A percentile compares a stretch with the other conserved stretches of the same genome.
Evolutionary conservation across 2,113 vertebrate genomes (phyloP).

Genomic region (Lichenostomus cassidix): DNA sequence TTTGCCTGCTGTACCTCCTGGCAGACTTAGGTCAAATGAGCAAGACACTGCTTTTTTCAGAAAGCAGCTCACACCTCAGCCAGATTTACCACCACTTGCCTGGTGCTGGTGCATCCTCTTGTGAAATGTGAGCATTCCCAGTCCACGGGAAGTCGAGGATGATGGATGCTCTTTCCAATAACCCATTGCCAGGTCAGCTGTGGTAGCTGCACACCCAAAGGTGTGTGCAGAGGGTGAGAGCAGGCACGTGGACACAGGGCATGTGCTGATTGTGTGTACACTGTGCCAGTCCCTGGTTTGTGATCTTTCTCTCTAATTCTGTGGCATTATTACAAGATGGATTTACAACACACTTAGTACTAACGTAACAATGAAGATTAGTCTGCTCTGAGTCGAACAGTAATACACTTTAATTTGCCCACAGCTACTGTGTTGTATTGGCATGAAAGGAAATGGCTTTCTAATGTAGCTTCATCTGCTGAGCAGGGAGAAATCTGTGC

Average conservation of each 20-base stretch:
- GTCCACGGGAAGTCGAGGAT: not conserved
- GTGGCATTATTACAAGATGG: slow-evolving; percentile 59
- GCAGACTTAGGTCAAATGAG: not conserved
- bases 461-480: slow-evolving; percentile 67
- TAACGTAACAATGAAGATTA: slow-evolving; percentile 67
- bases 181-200: not conserved
- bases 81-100: not conserved
- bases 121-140: not conserved
- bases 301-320: not conserved
- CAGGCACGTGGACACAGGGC: not conserved
- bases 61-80: not conserved
- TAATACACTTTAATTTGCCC: slow-evolving; percentile 64
- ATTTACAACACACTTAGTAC: slow-evolving; percentile 70
- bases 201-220: accelerated
- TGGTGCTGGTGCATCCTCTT: not conserved
- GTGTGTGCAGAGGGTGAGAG: not conserved
- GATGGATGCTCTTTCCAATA: not conserved
- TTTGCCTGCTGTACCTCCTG: not conserved
- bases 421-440: slow-evolving; percentile 56
- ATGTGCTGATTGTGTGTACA: not conserved
- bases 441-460: slow-evolving; percentile 70
- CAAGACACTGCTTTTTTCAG: not conserved
- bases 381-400: slow-evolving; percentile 49
- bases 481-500: slow-evolving; percentile 68
- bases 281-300: not conserved